A percentile compares a stretch with the other conserved stretches of the same genome.
Evolutionary conservation across 1,140 invertebrate genomes (phyloP).

Genomic region (Mycetomoellerius zeteki): DNA sequence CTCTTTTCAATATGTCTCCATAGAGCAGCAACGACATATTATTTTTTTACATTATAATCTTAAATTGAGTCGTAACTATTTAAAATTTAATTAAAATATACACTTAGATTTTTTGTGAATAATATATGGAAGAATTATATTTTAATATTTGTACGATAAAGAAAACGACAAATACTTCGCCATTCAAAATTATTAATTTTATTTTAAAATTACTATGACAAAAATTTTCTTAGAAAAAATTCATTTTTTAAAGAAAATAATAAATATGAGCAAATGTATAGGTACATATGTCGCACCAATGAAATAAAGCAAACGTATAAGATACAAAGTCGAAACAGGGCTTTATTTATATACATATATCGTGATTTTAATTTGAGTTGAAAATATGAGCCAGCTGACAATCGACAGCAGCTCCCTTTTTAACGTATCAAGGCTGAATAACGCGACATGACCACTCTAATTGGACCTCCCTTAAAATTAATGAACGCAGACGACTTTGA

Average conservation of each 20-base stretch:
- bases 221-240: background rate
- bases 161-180: background rate
- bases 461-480: conserved; percentile 61
- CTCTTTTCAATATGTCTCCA: conserved; percentile 18
- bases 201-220: background rate
- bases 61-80: background rate
- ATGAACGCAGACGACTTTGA: conserved; percentile 66
- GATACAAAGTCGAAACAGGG: background rate
- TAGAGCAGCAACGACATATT: background rate
- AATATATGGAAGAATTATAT: background rate
- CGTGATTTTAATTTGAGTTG: background rate
- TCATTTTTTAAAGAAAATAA: background rate
- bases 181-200: background rate
- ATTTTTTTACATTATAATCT: conserved; percentile 1
- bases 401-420: background rate
- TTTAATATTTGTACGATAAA: background rate
- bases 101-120: background rate
- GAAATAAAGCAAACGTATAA: background rate
- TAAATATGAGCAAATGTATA: background rate
- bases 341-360: conserved; percentile 31
- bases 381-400: background rate
- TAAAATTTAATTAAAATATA: background rate
- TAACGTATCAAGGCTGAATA: conserved; percentile 14
- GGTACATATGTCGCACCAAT: too few relatives aligned
- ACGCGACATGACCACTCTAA: conserved; percentile 41